Conservation (phyloP, 2,888 invertebrate species). For the Argynnis bischoffii region DNA sequence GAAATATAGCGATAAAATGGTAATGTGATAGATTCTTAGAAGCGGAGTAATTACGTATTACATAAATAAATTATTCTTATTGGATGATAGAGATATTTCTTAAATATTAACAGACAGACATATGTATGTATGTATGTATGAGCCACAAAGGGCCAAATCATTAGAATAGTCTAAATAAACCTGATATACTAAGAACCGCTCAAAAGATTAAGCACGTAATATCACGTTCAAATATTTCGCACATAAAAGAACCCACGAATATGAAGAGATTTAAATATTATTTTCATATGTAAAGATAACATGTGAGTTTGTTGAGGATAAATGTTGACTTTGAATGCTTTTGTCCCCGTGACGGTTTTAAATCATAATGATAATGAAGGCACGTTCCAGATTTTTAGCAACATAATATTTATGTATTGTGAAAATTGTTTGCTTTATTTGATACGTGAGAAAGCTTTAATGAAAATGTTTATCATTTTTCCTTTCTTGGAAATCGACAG, state of each 20-base stretch:
- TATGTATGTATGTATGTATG: too few species aligned
- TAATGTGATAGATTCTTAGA: too few species aligned
- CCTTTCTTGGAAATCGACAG: not conserved
- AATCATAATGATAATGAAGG: slow-evolving; percentile 22
- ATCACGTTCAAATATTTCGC: slow-evolving; percentile 3
- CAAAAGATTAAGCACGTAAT: not conserved
- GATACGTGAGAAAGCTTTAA: slow-evolving; percentile 5
- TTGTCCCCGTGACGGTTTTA: slow-evolving; percentile 16
- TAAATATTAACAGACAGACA: too few species aligned
- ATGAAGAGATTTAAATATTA: slow-evolving; percentile 3
- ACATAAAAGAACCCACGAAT: not conserved
- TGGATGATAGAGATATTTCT: too few species aligned
- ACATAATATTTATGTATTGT: not conserved
- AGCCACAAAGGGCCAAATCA: too few species aligned
- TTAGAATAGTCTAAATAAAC: too few species aligned
- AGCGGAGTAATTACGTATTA: too few species aligned
- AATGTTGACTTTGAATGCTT: slow-evolving; percentile 26
- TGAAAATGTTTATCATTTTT: slow-evolving; percentile 9
- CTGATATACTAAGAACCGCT: not conserved
- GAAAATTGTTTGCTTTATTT: slow-evolving; percentile 15
- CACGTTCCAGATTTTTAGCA: slow-evolving; percentile 15
- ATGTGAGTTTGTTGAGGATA: slow-evolving; percentile 9
- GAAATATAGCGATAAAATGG: too few species aligned
- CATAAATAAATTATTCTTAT: too few species aligned
- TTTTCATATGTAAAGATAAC: slow-evolving; percentile 8